phyloP scores from a whole-genome alignment of 2,888 invertebrate genomes.

The Camponotus fellah region DNA sequence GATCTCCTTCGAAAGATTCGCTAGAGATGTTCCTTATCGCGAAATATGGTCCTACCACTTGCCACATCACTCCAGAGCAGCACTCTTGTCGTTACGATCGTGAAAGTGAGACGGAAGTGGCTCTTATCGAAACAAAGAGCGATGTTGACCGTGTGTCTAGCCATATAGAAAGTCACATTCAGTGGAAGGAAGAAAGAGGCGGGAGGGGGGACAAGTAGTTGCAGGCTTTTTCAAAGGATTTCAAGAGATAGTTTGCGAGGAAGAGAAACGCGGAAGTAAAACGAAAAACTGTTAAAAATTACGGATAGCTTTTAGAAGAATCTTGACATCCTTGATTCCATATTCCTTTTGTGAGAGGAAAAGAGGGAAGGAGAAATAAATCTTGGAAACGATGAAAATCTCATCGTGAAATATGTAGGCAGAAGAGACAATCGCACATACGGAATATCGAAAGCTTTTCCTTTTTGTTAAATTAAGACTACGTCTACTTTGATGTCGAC shows the following conservation, averaged over 20 bases:
- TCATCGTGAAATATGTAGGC: neutral
- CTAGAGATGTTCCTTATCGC: slow-evolving; percentile 27
- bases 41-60: slow-evolving; percentile 45
- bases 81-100: slow-evolving; percentile 33
- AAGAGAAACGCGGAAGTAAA: neutral
- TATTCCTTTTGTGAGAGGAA: neutral
- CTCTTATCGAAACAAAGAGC: slow-evolving; percentile 81
- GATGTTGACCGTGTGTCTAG: slow-evolving; percentile 82
- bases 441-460: neutral
- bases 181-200: slow-evolving; percentile 22
- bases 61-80: slow-evolving; percentile 20
- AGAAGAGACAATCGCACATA: neutral
- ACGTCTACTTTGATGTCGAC: neutral
- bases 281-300: slow-evolving; percentile 4
- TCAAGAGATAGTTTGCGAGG: neutral
- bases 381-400: neutral
- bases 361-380: neutral
- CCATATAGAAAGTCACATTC: slow-evolving; percentile 77
- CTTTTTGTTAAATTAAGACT: neutral
- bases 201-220: neutral
- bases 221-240: slow-evolving; percentile 24
- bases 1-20: slow-evolving; percentile 21
- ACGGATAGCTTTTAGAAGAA: neutral
- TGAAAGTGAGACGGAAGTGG: slow-evolving; percentile 63
- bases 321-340: neutral